phyloP scores from a whole-genome alignment of 2,113 vertebrate species.

The Miniopterus natalensis region DNA sequence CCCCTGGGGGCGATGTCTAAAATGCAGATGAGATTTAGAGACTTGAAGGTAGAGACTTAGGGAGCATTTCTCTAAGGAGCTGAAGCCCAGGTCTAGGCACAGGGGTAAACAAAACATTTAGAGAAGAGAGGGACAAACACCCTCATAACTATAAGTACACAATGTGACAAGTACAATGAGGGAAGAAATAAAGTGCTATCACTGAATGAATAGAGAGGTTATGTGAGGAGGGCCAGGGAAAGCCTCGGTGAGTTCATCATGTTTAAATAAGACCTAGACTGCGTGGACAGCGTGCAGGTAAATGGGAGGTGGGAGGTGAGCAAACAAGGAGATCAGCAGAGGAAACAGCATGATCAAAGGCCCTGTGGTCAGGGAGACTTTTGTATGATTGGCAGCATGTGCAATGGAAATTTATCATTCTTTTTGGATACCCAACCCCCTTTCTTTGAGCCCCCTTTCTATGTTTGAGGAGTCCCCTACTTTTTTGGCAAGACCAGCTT shows the following conservation, averaged over 20 bases:
- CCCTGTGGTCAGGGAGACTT: background rate
- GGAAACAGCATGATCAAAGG: background rate
- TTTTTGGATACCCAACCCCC: background rate
- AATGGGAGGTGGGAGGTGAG: background rate
- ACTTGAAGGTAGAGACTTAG: background rate
- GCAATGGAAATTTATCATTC: background rate
- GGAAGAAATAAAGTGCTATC: background rate
- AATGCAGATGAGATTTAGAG: background rate
- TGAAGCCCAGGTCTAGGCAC: background rate
- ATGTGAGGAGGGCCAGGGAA: background rate
- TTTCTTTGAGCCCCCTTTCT: background rate
- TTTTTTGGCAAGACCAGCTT: background rate
- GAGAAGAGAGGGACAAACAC: background rate
- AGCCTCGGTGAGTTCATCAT: background rate
- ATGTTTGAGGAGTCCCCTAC: background rate
- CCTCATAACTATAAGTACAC: background rate
- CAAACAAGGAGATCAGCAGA: background rate
- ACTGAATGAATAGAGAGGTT: background rate
- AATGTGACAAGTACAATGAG: rapidly evolving
- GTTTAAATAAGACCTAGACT: background rate
- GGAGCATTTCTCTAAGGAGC: background rate
- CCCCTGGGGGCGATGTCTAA: background rate
- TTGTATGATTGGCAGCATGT: background rate
- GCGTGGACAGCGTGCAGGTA: background rate
- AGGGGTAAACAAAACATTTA: background rate